Conservation (phyloP, 2,888 invertebrate species). For the Ptilodon capucinus region DNA sequence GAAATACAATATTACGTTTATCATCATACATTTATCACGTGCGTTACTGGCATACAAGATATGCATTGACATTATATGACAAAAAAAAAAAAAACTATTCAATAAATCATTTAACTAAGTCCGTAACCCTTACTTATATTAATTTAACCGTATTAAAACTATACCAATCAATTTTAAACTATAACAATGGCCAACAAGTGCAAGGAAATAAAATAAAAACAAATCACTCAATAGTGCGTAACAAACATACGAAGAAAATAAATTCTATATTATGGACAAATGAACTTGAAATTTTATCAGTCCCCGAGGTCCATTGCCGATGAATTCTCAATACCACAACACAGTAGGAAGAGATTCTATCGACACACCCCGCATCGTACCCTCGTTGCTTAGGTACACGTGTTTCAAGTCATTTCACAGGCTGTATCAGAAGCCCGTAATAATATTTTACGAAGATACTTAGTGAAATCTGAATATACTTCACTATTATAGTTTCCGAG, state of each 20-base stretch:
- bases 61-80: conserved; percentile 68
- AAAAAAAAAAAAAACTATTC: conserved; percentile 48
- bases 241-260: conserved; percentile 55
- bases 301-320: conserved; percentile 13
- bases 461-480: too few relatives aligned
- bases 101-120: conserved; percentile 53
- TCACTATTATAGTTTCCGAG: too few relatives aligned
- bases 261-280: conserved; percentile 24
- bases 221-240: conserved; percentile 71
- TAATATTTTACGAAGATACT: too few relatives aligned
- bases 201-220: conserved; percentile 60
- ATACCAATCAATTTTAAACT: conserved; percentile 54
- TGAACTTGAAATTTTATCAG: conserved; percentile 31
- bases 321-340: neutral
- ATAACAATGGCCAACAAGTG: conserved; percentile 75
- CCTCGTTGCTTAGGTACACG: conserved; percentile 20
- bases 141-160: conserved; percentile 65
- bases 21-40: conserved; percentile 78
- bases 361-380: conserved; percentile 4
- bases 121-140: conserved; percentile 70
- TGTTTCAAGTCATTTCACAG: conserved; percentile 23
- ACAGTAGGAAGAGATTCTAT: neutral
- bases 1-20: conserved; percentile 52
- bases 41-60: conserved; percentile 74
- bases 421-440: too few relatives aligned